A percentile compares a stretch with the other conserved stretches of the same genome.
phyloP scores from a whole-genome alignment of 2,113 vertebrate genomes.

The Neoarius graeffei region DNA sequence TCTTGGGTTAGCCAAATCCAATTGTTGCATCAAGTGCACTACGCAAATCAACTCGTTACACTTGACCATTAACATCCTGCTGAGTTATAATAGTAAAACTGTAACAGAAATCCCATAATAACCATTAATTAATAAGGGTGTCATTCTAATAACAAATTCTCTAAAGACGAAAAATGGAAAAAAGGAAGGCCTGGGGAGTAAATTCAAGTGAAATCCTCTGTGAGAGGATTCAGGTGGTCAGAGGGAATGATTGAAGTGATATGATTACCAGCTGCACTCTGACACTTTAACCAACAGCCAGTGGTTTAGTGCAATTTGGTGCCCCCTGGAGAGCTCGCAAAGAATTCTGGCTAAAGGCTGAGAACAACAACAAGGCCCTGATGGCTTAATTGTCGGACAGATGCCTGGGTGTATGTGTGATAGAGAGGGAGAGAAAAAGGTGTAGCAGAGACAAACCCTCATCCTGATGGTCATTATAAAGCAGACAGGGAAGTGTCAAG shows the following conservation, averaged over 20 bases:
- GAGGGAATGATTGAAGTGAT: slow-evolving; percentile 40
- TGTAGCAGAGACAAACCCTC: slow-evolving; percentile 23
- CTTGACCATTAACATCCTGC: not conserved
- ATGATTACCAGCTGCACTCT: slow-evolving; percentile 33
- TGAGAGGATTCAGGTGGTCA: slow-evolving; percentile 23
- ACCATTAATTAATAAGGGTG: not conserved
- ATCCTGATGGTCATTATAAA: slow-evolving; percentile 32
- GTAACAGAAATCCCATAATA: not conserved
- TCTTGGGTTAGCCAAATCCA: not conserved
- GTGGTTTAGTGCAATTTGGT: slow-evolving; percentile 8
- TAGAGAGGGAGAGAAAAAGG: not conserved
- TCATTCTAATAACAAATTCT: not conserved
- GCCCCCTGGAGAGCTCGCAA: slow-evolving; percentile 24
- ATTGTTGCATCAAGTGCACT: not conserved
- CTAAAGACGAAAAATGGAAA: not conserved
- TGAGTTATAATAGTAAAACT: not conserved
- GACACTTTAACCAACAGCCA: slow-evolving; percentile 12
- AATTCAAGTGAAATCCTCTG: not conserved
- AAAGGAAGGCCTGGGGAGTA: not conserved
- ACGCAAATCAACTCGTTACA: not conserved
- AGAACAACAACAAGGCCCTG: slow-evolving; percentile 35
- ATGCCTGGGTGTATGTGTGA: slow-evolving; percentile 17
- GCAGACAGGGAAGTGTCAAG: slow-evolving; percentile 43
- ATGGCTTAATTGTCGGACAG: slow-evolving; percentile 56
- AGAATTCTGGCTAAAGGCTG: slow-evolving; percentile 52